Evolutionary conservation across 1,140 invertebrate genomes (phyloP), one percentile per base, ranked within the genome.

Genomic region (Pachyrhynchus sulphureomaculatus): DNA sequence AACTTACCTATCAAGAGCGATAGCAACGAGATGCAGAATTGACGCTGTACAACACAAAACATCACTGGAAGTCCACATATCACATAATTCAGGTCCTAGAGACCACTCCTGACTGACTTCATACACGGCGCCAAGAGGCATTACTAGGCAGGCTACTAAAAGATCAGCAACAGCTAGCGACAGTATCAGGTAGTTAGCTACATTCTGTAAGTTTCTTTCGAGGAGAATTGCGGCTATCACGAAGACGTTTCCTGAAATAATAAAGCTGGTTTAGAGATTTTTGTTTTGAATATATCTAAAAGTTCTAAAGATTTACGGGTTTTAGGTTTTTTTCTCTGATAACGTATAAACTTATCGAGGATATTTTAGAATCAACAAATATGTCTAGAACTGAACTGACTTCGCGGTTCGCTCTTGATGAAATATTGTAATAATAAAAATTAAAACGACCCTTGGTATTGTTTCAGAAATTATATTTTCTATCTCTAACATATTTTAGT

Each of bases 1-100:
- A 36, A 74, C 69, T 75, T 76, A 92, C 87, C 94, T 88, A 80
- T 96, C 94, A n/a, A 95, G 79, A 36, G 94, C 93, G 60, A 97
- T 96, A 57, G 93, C 93, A 8, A 96, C 90, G n/a, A 97, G 82
- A 79, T 97, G 93, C 3, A 96, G 80, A 70, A 97, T 97, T 21
- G 91, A 94, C 4, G 93, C 92, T 1, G 94, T 96, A 77, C 95
- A 96, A 75, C 92, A 95, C 0, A 96, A 80, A 6, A 96, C 92
- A 75, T 97, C 93, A 52, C 89, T 88, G 2, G 88, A 91, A 10
- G 93, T 93, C 92, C 93, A 96, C 86, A 96, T 91, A 77, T 95
- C 92, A 75, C 93, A 95, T 24, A 96, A 79, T 72, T 89, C 86
- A 0, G 90, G 87, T 20, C 93, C 93, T 36, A 69, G 33, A 12